Conservation (phyloP, 2,888 invertebrate species). For the Caenorhabditis sp. region DNA sequence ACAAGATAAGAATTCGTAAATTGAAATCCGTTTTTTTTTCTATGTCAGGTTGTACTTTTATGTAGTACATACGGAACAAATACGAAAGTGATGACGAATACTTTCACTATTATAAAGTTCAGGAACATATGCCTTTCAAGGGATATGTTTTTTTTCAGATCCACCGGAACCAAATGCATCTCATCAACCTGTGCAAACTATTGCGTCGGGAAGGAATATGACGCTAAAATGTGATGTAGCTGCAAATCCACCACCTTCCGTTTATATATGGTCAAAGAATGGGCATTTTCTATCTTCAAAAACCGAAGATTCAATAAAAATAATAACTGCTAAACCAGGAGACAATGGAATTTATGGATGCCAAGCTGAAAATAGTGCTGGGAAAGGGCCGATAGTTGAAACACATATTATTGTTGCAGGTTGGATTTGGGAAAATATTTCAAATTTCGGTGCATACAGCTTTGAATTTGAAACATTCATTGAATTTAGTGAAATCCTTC, state of each 20-base stretch:
- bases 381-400: conserved; percentile 58
- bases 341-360: conserved; percentile 66
- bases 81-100: background rate
- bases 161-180: conserved; percentile 39
- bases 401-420: conserved; percentile 64
- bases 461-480: too few species aligned
- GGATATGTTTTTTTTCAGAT: conserved; percentile 15
- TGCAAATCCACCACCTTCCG: conserved; percentile 64
- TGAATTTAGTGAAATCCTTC: too few species aligned
- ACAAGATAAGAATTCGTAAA: background rate
- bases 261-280: conserved; percentile 66
- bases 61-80: background rate
- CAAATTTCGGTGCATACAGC: too few species aligned
- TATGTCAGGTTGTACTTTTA: background rate
- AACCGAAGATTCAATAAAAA: conserved; percentile 12
- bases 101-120: background rate
- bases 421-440: too few species aligned
- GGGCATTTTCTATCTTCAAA: conserved; percentile 51
- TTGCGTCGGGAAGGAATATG: conserved; percentile 49
- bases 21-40: background rate
- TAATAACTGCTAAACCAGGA: conserved; percentile 38
- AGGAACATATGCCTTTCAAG: too few species aligned
- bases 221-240: conserved; percentile 59
- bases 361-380: conserved; percentile 61
- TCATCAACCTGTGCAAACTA: conserved; percentile 54